Evolutionary conservation across 2,113 vertebrate genomes (phyloP).

Genomic region (Sphyrna mokarran): DNA sequence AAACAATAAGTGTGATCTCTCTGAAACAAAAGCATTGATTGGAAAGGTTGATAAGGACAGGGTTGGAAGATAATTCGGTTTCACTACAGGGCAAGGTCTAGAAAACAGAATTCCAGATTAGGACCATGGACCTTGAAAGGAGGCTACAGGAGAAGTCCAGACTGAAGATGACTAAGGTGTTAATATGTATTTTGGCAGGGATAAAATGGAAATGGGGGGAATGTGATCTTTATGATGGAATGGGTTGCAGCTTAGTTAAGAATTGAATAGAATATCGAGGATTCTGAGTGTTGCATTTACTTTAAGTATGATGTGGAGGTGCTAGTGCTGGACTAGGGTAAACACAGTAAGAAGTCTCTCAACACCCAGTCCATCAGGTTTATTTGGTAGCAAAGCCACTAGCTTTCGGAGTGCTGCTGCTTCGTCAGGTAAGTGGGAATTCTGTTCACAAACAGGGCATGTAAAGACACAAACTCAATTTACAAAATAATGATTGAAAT

Average conservation of each 20-base stretch:
- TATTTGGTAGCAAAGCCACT: too few relatives aligned
- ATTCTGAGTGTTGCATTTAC: neutral
- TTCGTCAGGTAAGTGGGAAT: too few relatives aligned
- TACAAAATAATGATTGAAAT: too few relatives aligned
- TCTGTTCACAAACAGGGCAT: too few relatives aligned
- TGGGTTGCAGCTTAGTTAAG: neutral
- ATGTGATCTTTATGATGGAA: neutral
- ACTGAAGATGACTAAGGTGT: neutral
- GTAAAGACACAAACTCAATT: too few relatives aligned
- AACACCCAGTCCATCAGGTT: too few relatives aligned
- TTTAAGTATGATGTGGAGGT: too few relatives aligned
- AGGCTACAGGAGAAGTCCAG: neutral
- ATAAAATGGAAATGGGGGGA: neutral
- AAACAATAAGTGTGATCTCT: neutral
- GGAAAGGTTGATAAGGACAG: neutral
- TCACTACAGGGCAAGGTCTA: neutral
- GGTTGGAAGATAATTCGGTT: neutral
- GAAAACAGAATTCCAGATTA: neutral
- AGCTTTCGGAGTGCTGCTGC: too few relatives aligned
- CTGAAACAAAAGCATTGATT: neutral
- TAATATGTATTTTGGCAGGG: neutral
- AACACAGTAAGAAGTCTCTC: too few relatives aligned
- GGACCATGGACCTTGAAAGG: neutral
- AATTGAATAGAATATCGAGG: neutral
- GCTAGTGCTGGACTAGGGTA: too few relatives aligned